Evolutionary conservation across 2,797 vertebrate genomes (phyloP).

Genomic region (Manis crassicaudata): DNA sequence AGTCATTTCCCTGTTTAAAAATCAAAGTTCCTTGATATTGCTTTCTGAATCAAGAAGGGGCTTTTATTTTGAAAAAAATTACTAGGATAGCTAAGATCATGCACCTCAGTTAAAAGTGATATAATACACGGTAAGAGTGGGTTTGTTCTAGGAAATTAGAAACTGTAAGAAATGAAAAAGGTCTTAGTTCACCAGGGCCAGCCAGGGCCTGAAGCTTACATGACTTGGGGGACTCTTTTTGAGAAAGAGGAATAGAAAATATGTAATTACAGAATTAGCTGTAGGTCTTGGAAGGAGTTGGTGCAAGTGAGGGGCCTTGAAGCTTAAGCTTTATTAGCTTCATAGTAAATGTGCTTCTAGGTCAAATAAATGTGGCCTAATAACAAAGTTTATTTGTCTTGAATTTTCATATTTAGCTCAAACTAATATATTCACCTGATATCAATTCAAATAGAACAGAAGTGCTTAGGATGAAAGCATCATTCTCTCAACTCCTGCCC

Average conservation of each 20-base stretch:
- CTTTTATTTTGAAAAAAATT: conserved; percentile 50
- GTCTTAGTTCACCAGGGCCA: neutral
- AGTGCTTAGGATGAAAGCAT: neutral
- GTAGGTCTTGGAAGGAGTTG: neutral
- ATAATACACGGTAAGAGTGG: neutral
- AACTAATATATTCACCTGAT: neutral
- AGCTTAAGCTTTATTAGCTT: neutral
- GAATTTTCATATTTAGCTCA: neutral
- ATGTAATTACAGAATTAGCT: neutral
- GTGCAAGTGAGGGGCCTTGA: neutral
- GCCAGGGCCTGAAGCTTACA: neutral
- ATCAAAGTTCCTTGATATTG: neutral
- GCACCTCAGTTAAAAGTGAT: neutral
- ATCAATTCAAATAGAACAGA: neutral
- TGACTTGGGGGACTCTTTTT: neutral
- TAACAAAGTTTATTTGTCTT: conserved; percentile 19
- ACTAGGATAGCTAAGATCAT: neutral
- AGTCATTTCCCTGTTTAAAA: conserved; percentile 11
- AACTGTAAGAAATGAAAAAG: neutral
- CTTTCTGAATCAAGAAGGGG: conserved; percentile 5
- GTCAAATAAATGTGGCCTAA: neutral
- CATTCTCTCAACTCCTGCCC: neutral
- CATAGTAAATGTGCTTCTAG: neutral
- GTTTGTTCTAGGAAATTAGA: neutral
- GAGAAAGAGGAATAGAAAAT: neutral